Evolutionary conservation across 2,113 vertebrate genomes (phyloP), one percentile per base, ranked within the genome.

Genomic region (Megaceryle maxima): DNA sequence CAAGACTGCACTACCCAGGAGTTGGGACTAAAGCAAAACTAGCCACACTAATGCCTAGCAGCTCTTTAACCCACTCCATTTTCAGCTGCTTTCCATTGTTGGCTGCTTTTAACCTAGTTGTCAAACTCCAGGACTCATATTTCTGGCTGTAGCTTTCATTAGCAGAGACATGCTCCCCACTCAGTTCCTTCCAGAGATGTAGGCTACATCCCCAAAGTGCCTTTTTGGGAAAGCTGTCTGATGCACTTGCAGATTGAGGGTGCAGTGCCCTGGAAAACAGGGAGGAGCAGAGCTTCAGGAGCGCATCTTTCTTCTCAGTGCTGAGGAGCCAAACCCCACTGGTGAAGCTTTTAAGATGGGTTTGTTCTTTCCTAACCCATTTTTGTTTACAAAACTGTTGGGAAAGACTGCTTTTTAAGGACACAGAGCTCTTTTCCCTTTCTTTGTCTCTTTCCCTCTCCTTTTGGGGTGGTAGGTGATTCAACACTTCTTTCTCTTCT

Each of bases 41-140:
- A 4, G 70, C 64, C 39, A 80, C 53, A 0, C 37, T 74, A 90
- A 87, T 18, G 53, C 59, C 93, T 1, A 1, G 95, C 78, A 94
- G 87, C 89, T 94, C 83, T 94, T 96, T 90, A 93, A 92, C 93
- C 88, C 88, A 88, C 76, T 92, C 92, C 62, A 80, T 72, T 90
- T 83, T 87, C 90, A 70, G 83, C 66, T 75, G 64, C 31, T 95
- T 88, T 86, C 68, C 1, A 0, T 67, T 82, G 53, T 57, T 84
- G 44, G 17, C 80, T 96, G 94, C 93, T 95, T 96, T 95, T 96
- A 95, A 95, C 95, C 97, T 93, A 88, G 88, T 94, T 94, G 94
- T 70, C 78, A 88, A 55, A 73, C 73, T 90, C 83, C 90, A 85
- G 53, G 93, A 96, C 77, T 96, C 88, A 93, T 88, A 91, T 70